Conservation (phyloP, 2,888 invertebrate species). For the Lepidochitona cinerea region DNA sequence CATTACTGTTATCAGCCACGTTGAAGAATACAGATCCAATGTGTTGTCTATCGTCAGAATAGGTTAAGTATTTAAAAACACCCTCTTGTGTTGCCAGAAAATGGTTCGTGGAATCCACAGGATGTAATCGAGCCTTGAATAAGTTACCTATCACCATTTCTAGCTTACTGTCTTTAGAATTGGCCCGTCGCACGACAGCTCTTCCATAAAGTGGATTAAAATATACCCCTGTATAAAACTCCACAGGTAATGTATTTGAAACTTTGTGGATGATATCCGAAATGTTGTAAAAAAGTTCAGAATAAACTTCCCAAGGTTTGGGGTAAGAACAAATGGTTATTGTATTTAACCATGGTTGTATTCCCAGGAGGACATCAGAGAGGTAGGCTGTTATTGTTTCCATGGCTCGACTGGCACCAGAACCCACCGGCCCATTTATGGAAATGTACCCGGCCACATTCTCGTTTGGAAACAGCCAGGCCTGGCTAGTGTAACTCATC, state of each 20-base stretch:
- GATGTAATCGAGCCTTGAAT: background rate
- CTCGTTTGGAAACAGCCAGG: constrained; percentile 1
- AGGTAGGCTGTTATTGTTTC: background rate
- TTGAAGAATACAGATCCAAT: background rate
- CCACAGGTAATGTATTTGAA: background rate
- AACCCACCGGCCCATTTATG: background rate
- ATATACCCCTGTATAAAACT: background rate
- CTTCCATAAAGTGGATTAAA: background rate
- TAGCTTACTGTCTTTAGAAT: background rate
- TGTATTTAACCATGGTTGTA: background rate
- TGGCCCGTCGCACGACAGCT: background rate
- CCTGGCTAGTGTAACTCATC: background rate
- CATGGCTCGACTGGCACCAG: background rate
- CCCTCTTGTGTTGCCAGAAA: background rate
- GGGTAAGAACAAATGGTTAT: background rate
- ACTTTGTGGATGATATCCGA: background rate
- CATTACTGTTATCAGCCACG: too few species aligned
- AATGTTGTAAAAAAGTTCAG: background rate
- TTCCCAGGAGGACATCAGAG: background rate
- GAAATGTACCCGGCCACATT: background rate
- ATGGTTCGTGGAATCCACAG: background rate
- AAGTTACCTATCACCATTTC: background rate
- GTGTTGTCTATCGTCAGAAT: background rate
- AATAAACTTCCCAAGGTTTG: background rate
- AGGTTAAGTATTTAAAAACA: background rate